Evolutionary conservation across 2,113 vertebrate species (phyloP), one percentile per base, ranked within the genome.

Genomic region (Pollachius pollachius): DNA sequence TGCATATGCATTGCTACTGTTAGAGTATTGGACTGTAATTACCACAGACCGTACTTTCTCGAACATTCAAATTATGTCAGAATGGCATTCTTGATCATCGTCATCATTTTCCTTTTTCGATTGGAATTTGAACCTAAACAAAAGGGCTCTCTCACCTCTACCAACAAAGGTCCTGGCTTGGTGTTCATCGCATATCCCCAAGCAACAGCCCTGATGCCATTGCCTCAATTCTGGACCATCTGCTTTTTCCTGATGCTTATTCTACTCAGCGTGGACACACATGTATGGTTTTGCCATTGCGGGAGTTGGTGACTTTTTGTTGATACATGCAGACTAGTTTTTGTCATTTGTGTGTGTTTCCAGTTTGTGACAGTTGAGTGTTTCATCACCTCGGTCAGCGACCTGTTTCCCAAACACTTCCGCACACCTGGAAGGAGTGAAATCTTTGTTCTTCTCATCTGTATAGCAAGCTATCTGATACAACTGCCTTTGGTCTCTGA

Each of bases 161-260:
- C 12, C 16, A 54, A 52, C 64, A 17, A 64, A 91, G 90, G 90
- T 71, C 90, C 90, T 62, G 84, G 90, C 21, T 54, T 91, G 80
- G 88, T 79, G 23, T 91, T 91, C 60, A 83, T 89, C 15, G 74
- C 77, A 7, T 90, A 90, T 48, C 89, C 90, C 64, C 88, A 90
- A 71, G 89, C 89, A 1, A 73, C 85, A 52, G 85, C 88, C 12
- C 73, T 89, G 85, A 91, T 90, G 82, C 89, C 88, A 25, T 12
- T 87, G 0, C 83, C 90, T 17, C 89, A 92, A 65, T 70, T 91
- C n/a, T 91, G 90, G 90, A 77, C 76, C 0, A 62, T 65, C 62
- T 87, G 80, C 52, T 90, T 91, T 62, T 91, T 91, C 72, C 69
- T 89, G 48, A 90, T 91, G 90, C 76, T 90, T 16, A 54, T 90